Conservation (phyloP, 1,140 invertebrate species). For the Cryptotermes secundus region DNA sequence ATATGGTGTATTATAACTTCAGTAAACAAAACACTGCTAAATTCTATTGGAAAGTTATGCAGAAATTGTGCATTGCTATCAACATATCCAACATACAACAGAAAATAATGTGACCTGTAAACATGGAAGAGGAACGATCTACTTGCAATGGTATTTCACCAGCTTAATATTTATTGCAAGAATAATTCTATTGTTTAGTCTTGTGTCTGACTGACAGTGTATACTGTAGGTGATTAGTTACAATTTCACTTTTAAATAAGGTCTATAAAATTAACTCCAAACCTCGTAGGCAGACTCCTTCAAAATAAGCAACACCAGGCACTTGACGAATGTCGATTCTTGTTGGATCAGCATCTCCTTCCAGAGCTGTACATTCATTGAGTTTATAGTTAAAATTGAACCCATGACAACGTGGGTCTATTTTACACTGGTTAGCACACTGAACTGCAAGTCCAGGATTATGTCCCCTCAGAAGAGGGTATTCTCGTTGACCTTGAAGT, state of each 20-base stretch:
- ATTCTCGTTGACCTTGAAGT: conserved; percentile 42
- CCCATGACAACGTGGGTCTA: conserved; percentile 45
- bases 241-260: no score
- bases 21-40: no score
- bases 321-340: conserved; percentile 46
- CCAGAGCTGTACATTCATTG: conserved; percentile 48
- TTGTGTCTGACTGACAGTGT: neutral
- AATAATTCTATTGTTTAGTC: no score
- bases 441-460: conserved; percentile 47
- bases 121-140: no score
- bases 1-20: no score
- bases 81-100: no score
- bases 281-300: conserved; percentile 50
- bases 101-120: no score
- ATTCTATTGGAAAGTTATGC: no score
- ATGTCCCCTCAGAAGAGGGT: conserved; percentile 42
- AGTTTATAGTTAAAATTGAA: conserved; percentile 52
- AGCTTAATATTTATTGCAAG: no score
- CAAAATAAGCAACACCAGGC: conserved; percentile 50
- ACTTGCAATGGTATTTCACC: no score
- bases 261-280: conserved; percentile 27
- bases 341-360: conserved; percentile 41
- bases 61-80: no score
- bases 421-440: conserved; percentile 47
- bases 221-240: neutral